Evolutionary conservation across 2,888 invertebrate genomes (phyloP).

Genomic region (Heteromurus nitidus): DNA sequence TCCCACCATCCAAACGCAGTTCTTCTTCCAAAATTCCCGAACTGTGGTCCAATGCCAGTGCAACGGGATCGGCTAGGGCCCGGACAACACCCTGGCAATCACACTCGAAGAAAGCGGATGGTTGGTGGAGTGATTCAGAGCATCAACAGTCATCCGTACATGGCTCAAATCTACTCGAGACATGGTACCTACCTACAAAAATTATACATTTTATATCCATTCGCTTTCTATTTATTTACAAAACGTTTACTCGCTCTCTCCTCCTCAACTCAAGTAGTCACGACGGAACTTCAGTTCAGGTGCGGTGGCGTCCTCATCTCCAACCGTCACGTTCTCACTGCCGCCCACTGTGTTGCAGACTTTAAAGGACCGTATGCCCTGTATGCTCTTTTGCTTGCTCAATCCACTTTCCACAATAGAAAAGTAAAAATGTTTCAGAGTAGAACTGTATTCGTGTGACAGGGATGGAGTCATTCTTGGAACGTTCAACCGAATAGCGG

Average conservation of each 20-base stretch:
- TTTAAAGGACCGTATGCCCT: constrained; percentile 46
- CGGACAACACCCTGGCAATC: neutral
- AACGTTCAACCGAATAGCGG: constrained; percentile 50
- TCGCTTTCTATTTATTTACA: too few species aligned
- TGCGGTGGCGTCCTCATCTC: constrained; percentile 88
- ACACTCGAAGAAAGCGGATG: constrained; percentile 51
- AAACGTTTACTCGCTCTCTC: neutral
- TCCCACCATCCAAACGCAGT: constrained; percentile 29
- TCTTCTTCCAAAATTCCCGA: constrained; percentile 53
- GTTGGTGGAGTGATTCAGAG: constrained; percentile 59
- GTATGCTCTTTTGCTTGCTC: constrained; percentile 34
- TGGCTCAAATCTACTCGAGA: constrained; percentile 60
- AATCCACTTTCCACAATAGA: neutral
- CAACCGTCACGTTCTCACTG: constrained; percentile 84
- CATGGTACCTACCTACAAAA: too few species aligned
- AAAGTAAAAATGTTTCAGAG: too few species aligned
- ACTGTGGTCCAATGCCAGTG: constrained; percentile 49
- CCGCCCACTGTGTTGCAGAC: constrained; percentile 74
- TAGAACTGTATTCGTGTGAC: too few species aligned
- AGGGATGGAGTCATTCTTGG: constrained; percentile 63
- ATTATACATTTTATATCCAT: too few species aligned
- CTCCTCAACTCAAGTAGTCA: constrained; percentile 14
- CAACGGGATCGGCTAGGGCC: constrained; percentile 1
- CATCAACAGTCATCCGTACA: constrained; percentile 46
- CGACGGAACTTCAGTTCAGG: constrained; percentile 38